Evolutionary conservation across 2,797 vertebrate genomes (phyloP).

Genomic region (Hafferia zeledoni): DNA sequence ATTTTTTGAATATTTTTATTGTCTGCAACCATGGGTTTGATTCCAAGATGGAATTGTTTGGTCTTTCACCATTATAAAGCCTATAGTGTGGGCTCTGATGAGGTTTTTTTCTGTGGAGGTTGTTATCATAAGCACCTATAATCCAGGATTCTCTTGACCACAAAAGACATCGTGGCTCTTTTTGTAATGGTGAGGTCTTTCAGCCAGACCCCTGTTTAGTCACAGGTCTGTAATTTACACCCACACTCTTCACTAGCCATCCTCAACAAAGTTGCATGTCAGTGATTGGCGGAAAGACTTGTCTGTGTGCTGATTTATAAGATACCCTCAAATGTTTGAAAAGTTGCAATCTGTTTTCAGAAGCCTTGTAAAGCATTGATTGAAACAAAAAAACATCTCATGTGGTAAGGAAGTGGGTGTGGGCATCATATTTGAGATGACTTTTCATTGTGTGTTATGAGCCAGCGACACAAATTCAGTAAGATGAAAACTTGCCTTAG

Average conservation of each 20-base stretch:
- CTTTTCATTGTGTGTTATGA: accelerated
- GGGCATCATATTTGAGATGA: background rate
- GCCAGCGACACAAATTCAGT: background rate
- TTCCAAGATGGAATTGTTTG: background rate
- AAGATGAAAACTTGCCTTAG: background rate
- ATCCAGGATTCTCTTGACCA: background rate
- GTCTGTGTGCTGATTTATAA: background rate
- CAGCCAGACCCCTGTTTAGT: background rate
- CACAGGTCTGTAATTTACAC: background rate
- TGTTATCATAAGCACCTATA: background rate
- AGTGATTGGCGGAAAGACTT: background rate
- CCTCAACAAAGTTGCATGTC: background rate
- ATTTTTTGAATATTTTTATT: background rate
- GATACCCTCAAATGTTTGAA: background rate
- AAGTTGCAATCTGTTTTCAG: background rate
- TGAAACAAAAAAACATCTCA: background rate
- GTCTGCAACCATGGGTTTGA: background rate
- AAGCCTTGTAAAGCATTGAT: accelerated
- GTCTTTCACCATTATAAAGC: background rate
- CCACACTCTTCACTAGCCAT: background rate
- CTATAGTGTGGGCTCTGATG: background rate
- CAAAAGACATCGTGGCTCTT: background rate
- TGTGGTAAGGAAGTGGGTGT: background rate
- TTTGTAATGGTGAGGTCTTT: background rate
- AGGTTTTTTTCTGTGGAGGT: background rate